Percentiles rank a stretch among this genome's conserved stretches.
phyloP scores from a whole-genome alignment of 2,888 invertebrate species.

The Eulithis testata region DNA sequence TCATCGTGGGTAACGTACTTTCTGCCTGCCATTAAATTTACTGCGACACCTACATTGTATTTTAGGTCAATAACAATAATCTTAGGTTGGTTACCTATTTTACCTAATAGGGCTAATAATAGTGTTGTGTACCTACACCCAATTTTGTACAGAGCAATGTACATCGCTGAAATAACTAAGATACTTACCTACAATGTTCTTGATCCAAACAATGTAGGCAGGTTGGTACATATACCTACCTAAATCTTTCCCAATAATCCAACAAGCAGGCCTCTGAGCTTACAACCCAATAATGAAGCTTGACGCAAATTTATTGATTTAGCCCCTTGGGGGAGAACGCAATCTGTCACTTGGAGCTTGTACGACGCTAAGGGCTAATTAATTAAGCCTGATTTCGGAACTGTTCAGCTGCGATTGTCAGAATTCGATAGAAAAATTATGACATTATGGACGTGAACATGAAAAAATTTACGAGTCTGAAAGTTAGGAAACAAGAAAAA shows the following conservation, averaged over 20 bases:
- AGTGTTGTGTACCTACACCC: too few relatives aligned
- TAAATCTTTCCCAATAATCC: slow-evolving; percentile 17
- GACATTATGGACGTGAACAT: neutral
- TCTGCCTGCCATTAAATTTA: slow-evolving; percentile 5
- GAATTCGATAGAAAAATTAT: slow-evolving; percentile 20
- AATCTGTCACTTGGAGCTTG: slow-evolving; percentile 38
- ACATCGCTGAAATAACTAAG: too few relatives aligned
- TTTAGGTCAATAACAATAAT: neutral
- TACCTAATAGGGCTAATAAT: too few relatives aligned
- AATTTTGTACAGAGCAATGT: too few relatives aligned
- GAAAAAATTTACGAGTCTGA: neutral
- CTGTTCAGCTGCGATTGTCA: slow-evolving; percentile 21
- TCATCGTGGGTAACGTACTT: slow-evolving; percentile 3
- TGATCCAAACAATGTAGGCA: slow-evolving; percentile 7
- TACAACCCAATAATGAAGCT: slow-evolving; percentile 32
- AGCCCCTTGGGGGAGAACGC: slow-evolving; percentile 26
- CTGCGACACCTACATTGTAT: slow-evolving; percentile 3
- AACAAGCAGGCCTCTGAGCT: slow-evolving; percentile 23
- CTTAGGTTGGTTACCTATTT: too few relatives aligned
- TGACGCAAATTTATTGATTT: slow-evolving; percentile 37
- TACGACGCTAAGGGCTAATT: slow-evolving; percentile 34
- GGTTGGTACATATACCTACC: neutral
- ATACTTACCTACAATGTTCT: neutral
- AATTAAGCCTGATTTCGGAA: slow-evolving; percentile 32
- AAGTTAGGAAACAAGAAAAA: too few relatives aligned